Evolutionary conservation across 1,140 invertebrate species (phyloP), one percentile per base, ranked within the genome.

Genomic region (Drosophila nasuta): DNA sequence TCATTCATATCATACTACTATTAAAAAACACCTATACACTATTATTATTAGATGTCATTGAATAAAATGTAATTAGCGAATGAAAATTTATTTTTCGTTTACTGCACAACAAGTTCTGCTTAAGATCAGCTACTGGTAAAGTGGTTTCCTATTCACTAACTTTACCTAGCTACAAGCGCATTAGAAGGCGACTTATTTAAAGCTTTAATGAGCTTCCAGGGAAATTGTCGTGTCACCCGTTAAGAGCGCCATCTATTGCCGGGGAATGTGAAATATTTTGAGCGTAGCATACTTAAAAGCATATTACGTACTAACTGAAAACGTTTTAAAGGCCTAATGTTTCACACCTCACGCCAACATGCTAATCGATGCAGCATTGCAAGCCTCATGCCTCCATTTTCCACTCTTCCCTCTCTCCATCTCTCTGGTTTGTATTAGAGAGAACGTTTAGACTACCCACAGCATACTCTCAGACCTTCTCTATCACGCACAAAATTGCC

Each of bases 401-500:
- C 65, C 52, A 6, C 58, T 48, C 38, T 15, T 17, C 17, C 13
- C 43, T 10, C 10, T 15, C 51, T 43, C 8, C 28, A 7, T 33
- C 59, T 33, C 8, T 45, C 25, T 38, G 1, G 20, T 48, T 20
- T 56, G 73, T 52, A 73, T 73, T 57, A 57, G 54, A 10, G 45
- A 5, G n/a, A 25, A 25, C 20, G 20, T 25, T 25, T 28, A 15
- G 28, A 51, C 48, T 71, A 76, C 73, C 73, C 81, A 77, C 81
- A 77, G 81, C 73, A 77, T 80, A 56, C 77, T 54, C 51, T 54
- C 28, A 63, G 63, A 35, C 49, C 48, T 63, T 60, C 57, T 54
- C 57, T 54, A 64, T 75, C 73, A 69, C 46, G 59, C 63, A 73
- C 60, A 65, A 74, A 85, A 86, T 86, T 86, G 78, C 77, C 78